Conservation (phyloP, 2,113 vertebrate genomes). For the Echinops telfairi region DNA sequence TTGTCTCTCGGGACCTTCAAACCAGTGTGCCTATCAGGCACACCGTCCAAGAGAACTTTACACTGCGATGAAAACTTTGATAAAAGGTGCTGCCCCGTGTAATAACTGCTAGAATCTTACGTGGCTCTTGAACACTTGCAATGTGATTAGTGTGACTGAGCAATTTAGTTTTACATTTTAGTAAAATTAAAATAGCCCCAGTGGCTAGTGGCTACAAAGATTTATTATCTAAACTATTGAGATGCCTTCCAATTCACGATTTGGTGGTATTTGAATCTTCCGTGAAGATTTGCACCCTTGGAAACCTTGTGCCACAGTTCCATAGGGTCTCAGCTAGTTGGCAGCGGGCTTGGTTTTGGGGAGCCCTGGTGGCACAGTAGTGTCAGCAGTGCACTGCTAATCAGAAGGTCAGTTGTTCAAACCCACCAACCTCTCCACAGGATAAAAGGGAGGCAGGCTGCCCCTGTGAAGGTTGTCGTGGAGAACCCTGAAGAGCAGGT, state of each 20-base stretch:
- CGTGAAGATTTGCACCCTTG: no score
- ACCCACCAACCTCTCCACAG: no score
- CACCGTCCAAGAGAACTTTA: neutral
- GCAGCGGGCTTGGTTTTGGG: no score
- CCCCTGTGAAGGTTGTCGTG: no score
- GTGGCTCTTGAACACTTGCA: neutral
- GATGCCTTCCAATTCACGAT: neutral
- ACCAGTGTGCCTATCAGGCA: neutral
- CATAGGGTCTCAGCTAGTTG: no score
- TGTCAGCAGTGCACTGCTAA: no score
- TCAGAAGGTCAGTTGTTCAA: no score
- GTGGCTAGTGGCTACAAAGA: neutral
- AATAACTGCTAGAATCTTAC: neutral
- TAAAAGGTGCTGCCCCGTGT: neutral
- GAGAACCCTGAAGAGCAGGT: no score
- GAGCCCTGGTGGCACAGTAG: no score
- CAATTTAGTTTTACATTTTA: slow-evolving; percentile 41
- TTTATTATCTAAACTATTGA: slow-evolving; percentile 30
- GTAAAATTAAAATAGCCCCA: neutral
- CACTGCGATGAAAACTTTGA: neutral
- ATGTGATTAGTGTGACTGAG: neutral
- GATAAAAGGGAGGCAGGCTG: no score
- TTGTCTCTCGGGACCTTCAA: neutral
- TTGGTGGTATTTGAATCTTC: slow-evolving; percentile 55
- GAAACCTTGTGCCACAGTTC: no score